Evolutionary conservation across 2,797 vertebrate genomes (phyloP).

Genomic region (Pipistrellus pipistrellus): DNA sequence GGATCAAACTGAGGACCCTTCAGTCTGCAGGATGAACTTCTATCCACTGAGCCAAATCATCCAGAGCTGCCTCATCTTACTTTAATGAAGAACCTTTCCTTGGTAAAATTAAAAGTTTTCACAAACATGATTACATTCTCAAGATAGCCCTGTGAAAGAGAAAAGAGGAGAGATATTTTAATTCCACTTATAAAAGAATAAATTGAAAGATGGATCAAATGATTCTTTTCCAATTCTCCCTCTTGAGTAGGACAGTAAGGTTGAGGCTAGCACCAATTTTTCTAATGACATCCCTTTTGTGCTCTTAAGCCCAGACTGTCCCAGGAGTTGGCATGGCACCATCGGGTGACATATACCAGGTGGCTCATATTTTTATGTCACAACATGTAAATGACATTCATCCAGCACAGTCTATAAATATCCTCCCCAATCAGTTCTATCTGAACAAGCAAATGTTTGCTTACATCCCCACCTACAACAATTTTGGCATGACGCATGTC

Average conservation of each 20-base stretch:
- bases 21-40: too few relatives aligned
- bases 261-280: background rate
- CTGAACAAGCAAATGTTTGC: slow-evolving; percentile 68
- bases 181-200: slow-evolving; percentile 57
- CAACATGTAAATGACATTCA: slow-evolving; percentile 76
- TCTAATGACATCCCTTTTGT: background rate
- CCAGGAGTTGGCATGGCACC: background rate
- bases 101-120: slow-evolving; percentile 62
- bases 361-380: slow-evolving; percentile 67
- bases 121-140: slow-evolving; percentile 46
- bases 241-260: slow-evolving; percentile 6
- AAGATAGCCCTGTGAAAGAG: slow-evolving; percentile 18
- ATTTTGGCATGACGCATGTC: slow-evolving; percentile 58
- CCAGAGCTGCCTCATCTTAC: background rate
- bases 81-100: slow-evolving; percentile 19
- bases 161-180: slow-evolving; percentile 40
- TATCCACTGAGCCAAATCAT: too few relatives aligned
- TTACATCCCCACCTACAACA: slow-evolving; percentile 44
- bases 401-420: slow-evolving; percentile 69
- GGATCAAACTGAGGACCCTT: too few relatives aligned
- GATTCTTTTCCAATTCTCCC: background rate
- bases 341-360: slow-evolving; percentile 22
- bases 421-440: slow-evolving; percentile 60
- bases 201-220: slow-evolving; percentile 33
- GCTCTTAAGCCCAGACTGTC: background rate